Evolutionary conservation across 2,888 invertebrate species (phyloP).

Genomic region (Diaphora mendica): DNA sequence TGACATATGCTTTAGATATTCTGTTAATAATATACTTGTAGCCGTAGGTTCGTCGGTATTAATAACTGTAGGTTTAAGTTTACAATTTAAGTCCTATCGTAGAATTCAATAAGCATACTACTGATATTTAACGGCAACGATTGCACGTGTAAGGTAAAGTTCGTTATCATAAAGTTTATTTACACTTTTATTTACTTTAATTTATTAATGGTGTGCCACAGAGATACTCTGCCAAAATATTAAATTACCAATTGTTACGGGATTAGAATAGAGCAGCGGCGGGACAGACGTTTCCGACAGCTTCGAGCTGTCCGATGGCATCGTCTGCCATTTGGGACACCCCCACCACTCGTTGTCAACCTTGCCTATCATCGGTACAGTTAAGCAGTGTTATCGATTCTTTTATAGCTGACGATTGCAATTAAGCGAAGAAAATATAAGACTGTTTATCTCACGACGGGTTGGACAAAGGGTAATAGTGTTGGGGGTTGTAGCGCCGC

Average conservation of each 20-base stretch:
- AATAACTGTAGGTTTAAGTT: slow-evolving; percentile 78
- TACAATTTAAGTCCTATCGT: slow-evolving; percentile 77
- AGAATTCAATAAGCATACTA: slow-evolving; percentile 81
- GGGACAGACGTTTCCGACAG: slow-evolving; percentile 15
- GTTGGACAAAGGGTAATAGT: not conserved
- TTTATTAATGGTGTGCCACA: slow-evolving; percentile 87
- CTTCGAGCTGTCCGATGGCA: not conserved
- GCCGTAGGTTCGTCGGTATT: slow-evolving; percentile 84
- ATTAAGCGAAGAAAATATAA: slow-evolving; percentile 2
- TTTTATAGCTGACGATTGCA: not conserved
- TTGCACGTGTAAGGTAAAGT: slow-evolving; percentile 84
- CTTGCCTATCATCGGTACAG: not conserved
- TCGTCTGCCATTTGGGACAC: not conserved
- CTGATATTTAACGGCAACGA: slow-evolving; percentile 85
- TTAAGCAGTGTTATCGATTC: not conserved
- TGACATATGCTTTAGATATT: slow-evolving; percentile 87
- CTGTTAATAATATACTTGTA: slow-evolving; percentile 86
- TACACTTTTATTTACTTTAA: slow-evolving; percentile 86
- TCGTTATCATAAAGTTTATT: slow-evolving; percentile 85
- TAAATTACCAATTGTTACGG: slow-evolving; percentile 81
- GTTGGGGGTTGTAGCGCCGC: slow-evolving; percentile 23
- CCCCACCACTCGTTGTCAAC: not conserved
- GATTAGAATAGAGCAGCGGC: slow-evolving; percentile 56
- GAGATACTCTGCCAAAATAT: slow-evolving; percentile 87
- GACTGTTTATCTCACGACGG: not conserved